Percentiles rank a stretch among this genome's conserved stretches.
These are phyloP conservation scores for Actinia equina DNA, from an alignment of 64 coral and sea anemone genomes.

Conservation along the genomic window DNA sequence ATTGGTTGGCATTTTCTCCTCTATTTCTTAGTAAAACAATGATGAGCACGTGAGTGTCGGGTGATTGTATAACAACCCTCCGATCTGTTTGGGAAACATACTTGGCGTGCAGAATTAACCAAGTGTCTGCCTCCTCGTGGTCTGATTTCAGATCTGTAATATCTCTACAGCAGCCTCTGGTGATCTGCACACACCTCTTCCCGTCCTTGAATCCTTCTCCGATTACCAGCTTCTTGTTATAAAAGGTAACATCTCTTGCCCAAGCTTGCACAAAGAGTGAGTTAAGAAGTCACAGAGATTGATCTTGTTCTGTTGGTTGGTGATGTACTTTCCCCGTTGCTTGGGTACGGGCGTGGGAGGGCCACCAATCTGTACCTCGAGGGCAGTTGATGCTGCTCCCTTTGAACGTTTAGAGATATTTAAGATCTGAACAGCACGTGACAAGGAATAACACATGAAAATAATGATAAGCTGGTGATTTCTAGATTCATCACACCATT, in stretches of 20 bases:
- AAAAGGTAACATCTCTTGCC: background rate
- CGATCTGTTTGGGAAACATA: background rate
- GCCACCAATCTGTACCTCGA: constrained; percentile 30
- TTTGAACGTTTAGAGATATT: background rate
- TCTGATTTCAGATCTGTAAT: background rate
- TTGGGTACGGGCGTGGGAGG: constrained; percentile 50
- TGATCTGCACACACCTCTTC: background rate
- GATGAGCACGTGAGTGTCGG: constrained; percentile 22
- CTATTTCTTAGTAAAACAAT: constrained; percentile 13
- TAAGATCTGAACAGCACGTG: no score
- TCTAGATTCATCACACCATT: no score
- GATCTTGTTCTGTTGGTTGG: constrained; percentile 44
- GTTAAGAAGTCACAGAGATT: constrained; percentile 44
- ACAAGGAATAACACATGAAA: no score
- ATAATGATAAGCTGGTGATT: no score
- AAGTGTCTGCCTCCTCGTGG: background rate
- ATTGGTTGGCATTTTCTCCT: constrained; percentile 19
- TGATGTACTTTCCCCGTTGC: constrained; percentile 29
- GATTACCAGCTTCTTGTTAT: constrained; percentile 18
- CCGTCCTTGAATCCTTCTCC: constrained; percentile 76
- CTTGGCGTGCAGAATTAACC: background rate
- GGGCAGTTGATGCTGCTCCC: background rate
- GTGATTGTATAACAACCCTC: constrained; percentile 22
- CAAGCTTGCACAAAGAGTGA: constrained; percentile 4
- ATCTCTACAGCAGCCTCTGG: background rate